Percentiles rank a stretch among this genome's conserved stretches.
Conservation (phyloP, 1,140 invertebrate species). For the Chrysoperla carnea region DNA sequence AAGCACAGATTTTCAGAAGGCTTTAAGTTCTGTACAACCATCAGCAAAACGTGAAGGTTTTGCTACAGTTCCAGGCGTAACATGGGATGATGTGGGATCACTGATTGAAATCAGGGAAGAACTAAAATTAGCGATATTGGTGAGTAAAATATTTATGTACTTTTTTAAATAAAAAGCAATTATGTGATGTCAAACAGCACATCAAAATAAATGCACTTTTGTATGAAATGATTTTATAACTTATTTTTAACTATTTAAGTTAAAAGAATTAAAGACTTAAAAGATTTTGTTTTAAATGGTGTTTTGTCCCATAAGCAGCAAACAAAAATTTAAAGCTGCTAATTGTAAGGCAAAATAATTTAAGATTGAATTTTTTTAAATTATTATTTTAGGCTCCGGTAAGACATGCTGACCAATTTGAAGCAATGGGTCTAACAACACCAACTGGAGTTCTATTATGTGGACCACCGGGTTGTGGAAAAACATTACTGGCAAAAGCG, state of each 20-base stretch:
- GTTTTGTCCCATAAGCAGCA: no score
- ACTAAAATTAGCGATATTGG: constrained; percentile 76
- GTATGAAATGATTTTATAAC: no score
- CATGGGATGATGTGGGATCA: constrained; percentile 95
- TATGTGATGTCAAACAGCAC: no score
- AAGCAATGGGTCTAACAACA: constrained; percentile 52
- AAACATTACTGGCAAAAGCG: constrained; percentile 84
- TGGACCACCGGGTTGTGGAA: constrained; percentile 89
- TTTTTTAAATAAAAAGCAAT: no score
- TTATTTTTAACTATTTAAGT: no score
- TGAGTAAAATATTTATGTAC: constrained; percentile 20
- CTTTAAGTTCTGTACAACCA: constrained; percentile 72
- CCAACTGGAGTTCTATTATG: constrained; percentile 81
- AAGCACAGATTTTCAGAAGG: constrained; percentile 56
- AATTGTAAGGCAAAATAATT: no score
- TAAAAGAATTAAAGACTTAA: no score
- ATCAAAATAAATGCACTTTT: no score
- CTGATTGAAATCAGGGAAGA: constrained; percentile 74
- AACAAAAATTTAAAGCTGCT: no score
- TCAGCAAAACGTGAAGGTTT: constrained; percentile 94
- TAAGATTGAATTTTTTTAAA: no score
- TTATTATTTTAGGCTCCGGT: constrained; percentile 84
- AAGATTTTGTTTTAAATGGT: no score
- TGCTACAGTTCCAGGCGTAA: constrained; percentile 90
- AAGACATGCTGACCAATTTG: constrained; percentile 62